Percentiles rank a stretch among this genome's conserved stretches.
These are phyloP conservation scores for Gisinianus flammeolus DNA, from an alignment of 2,888 invertebrate species.

Conservation along the genomic window DNA sequence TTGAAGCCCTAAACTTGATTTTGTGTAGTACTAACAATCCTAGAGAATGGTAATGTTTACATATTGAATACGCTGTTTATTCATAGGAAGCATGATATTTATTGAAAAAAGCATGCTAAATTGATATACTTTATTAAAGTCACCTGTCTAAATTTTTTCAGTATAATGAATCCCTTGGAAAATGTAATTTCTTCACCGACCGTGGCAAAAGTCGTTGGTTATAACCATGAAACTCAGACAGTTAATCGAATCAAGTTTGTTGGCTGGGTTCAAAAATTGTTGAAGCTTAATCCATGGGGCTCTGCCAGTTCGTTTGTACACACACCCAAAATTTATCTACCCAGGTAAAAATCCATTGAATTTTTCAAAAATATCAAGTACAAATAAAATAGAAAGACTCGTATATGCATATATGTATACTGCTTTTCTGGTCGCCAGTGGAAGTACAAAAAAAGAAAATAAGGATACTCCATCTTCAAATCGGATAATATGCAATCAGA, in stretches of 20 bases:
- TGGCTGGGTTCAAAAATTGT: conserved; percentile 38
- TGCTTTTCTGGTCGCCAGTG: not conserved
- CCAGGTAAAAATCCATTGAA: not conserved
- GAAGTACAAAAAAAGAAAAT: conserved; percentile 6
- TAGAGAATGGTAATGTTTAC: conserved; percentile 24
- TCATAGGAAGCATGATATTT: not conserved
- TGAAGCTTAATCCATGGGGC: conserved; percentile 50
- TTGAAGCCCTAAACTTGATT: conserved; percentile 43
- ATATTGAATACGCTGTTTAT: not conserved
- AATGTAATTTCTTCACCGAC: conserved; percentile 23
- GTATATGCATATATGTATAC: too few species aligned
- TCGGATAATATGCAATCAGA: conserved; percentile 17
- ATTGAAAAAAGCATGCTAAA: not conserved
- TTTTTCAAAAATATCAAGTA: too few species aligned
- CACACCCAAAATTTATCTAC: conserved; percentile 24
- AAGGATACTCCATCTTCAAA: not conserved
- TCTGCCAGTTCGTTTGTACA: conserved; percentile 45
- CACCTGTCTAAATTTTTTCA: not conserved
- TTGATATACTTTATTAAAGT: not conserved
- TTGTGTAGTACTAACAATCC: conserved; percentile 40
- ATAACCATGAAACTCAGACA: conserved; percentile 28
- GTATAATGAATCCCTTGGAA: conserved; percentile 30
- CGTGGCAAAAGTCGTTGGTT: conserved; percentile 34
- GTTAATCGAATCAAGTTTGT: conserved; percentile 40
- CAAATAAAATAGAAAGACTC: too few species aligned